Evolutionary conservation across 2,797 vertebrate species (phyloP), one percentile per base, ranked within the genome.

Genomic region (Serranus cabrilla): DNA sequence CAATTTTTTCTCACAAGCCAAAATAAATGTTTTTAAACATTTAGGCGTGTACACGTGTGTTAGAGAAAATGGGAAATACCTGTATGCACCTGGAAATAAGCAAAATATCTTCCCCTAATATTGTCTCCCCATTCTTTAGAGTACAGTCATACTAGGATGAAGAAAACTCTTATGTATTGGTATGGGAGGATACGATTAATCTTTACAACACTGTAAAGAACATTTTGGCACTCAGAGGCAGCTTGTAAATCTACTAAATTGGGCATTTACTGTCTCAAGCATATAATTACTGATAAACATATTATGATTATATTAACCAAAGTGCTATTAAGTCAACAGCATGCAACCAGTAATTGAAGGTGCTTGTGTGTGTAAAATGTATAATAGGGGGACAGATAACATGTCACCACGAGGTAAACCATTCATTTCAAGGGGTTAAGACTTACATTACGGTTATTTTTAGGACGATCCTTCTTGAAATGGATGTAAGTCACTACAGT

Each of bases 241-340:
- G n/a, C n/a, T n/a, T n/a, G n/a, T n/a, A n/a, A n/a, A n/a, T n/a
- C n/a, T n/a, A n/a, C n/a, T n/a, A n/a, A n/a, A n/a, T n/a, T n/a
- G n/a, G n/a, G n/a, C n/a, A n/a, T n/a, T n/a, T n/a, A n/a, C n/a
- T n/a, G n/a, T 80, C 62, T 74, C 77, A 71, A 34, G 7, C 34
- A 7, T 7, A 8, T 34, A 34, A 34, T 34, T 34, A 34, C 34
- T 34, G 34, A 34, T 37, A 84, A 79, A 81, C 64, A 60, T 66
- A 66, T 74, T 39, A 70, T 72, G 73, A 71, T 69, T 72, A 73
- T 81, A 54, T 73, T 52, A 75, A 60, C 62, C 72, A 62, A 78
- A 55, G 43, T 61, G 59, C 21, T 68, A 58, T 69, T 76, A 59
- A 65, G 67, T 63, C 47, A 74, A 72, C 10, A 74, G 71, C 54